Evolutionary conservation across 92 coral and sea anemone genomes (phyloP).

Genomic region (Phenganax marumi): DNA sequence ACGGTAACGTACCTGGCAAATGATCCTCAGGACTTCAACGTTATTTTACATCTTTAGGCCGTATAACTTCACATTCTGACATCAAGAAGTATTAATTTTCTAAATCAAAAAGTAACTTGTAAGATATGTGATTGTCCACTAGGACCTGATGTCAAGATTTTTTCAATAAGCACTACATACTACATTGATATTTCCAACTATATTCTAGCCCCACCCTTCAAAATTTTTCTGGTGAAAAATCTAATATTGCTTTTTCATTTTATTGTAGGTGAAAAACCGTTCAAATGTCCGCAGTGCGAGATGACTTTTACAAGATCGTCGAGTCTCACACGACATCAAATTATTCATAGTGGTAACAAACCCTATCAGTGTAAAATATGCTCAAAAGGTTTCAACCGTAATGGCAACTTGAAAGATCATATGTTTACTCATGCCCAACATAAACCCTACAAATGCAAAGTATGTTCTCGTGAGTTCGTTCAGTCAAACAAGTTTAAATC

Average conservation of each 20-base stretch:
- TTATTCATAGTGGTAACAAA: conserved; percentile 38
- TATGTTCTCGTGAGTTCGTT: conserved; percentile 34
- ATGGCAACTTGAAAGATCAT: conserved; percentile 42
- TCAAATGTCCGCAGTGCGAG: conserved; percentile 41
- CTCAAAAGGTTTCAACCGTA: conserved; percentile 38
- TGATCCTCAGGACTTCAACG: no score
- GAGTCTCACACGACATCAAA: conserved; percentile 44
- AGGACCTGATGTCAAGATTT: no score
- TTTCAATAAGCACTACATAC: no score
- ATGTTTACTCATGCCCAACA: conserved; percentile 42
- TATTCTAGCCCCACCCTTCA: no score
- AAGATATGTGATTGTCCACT: no score
- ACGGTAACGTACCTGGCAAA: no score
- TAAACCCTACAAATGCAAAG: conserved; percentile 40
- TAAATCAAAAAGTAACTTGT: no score
- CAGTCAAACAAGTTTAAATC: conserved; percentile 49
- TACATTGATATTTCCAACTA: no score
- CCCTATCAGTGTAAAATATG: conserved; percentile 43
- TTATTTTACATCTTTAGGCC: no score
- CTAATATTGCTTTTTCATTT: not conserved
- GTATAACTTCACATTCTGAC: no score
- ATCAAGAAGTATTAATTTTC: no score
- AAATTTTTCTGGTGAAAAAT: not conserved
- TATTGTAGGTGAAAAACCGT: conserved; percentile 35
- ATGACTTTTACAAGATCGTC: conserved; percentile 40